These are phyloP conservation scores for Tupiocoris notatus DNA, from an alignment of 2,888 invertebrate genomes.

Conservation along the genomic window DNA sequence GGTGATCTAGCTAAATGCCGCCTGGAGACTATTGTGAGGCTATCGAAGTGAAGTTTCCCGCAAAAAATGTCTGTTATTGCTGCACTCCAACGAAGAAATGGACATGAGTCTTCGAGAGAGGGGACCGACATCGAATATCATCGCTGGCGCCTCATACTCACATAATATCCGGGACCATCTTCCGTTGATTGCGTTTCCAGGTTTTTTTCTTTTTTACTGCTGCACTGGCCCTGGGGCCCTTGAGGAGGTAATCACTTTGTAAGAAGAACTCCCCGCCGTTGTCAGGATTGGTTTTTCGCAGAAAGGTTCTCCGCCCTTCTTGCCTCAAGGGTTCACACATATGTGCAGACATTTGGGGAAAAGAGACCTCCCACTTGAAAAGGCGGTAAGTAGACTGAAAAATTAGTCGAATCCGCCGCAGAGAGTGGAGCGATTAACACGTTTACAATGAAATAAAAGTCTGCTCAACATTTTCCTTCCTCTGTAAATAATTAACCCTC, in stretches of 20 bases:
- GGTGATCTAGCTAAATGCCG: too few relatives aligned
- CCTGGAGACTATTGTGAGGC: too few relatives aligned
- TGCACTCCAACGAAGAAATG: not conserved
- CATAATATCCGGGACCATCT: not conserved
- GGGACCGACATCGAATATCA: not conserved
- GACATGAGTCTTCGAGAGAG: not conserved
- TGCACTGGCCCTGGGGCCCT: not conserved
- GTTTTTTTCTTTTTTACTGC: not conserved
- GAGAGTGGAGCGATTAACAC: too few relatives aligned
- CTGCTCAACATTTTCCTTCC: too few relatives aligned
- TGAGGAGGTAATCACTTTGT: not conserved
- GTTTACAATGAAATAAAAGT: too few relatives aligned
- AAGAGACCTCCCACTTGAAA: too few relatives aligned
- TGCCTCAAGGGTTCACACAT: not conserved
- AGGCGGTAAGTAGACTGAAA: too few relatives aligned
- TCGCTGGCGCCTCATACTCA: not conserved
- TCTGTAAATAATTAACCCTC: too few relatives aligned
- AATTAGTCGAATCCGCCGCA: too few relatives aligned
- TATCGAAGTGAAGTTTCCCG: too few relatives aligned
- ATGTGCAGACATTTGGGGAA: too few relatives aligned
- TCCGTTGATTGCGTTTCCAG: not conserved
- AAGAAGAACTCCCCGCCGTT: not conserved
- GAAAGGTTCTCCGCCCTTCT: not conserved
- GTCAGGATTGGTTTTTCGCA: not conserved
- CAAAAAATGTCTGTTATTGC: not conserved